A percentile compares a stretch with the other conserved stretches of the same genome.
Evolutionary conservation across 1,140 invertebrate genomes (phyloP).

Genomic region (Himalopsyche phryganea): DNA sequence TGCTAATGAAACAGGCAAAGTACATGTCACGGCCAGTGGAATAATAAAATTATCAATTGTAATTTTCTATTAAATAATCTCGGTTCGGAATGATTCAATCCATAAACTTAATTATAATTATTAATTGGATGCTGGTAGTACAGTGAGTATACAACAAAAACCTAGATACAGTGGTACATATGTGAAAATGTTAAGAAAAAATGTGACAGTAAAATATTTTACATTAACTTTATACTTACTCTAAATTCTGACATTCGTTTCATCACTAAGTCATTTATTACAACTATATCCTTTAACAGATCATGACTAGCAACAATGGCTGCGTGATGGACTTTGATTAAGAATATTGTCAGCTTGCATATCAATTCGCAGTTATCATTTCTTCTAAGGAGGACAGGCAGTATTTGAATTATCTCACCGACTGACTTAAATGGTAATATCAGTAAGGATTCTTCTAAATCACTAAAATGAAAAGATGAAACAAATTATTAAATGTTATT

Average conservation of each 20-base stretch:
- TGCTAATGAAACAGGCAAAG: no score
- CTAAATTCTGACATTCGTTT: conserved; percentile 59
- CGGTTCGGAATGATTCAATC: no score
- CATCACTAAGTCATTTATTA: conserved; percentile 59
- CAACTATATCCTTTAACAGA: conserved; percentile 66
- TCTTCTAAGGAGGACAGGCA: conserved; percentile 65
- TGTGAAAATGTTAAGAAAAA: no score
- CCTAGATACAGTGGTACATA: no score
- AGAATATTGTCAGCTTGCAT: conserved; percentile 70
- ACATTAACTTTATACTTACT: no score
- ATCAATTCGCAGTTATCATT: conserved; percentile 73
- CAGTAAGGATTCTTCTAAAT: conserved; percentile 85
- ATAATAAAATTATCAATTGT: no score
- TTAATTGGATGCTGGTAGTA: no score
- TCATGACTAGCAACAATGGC: conserved; percentile 70
- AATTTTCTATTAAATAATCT: no score
- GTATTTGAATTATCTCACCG: conserved; percentile 69
- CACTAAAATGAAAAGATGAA: conserved; percentile 56
- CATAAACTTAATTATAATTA: no score
- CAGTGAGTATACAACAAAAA: no score
- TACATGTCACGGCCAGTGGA: no score
- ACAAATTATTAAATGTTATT: conserved; percentile 15
- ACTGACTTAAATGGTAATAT: conserved; percentile 81
- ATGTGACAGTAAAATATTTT: no score
- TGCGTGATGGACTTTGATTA: conserved; percentile 81